Evolutionary conservation across 1,140 invertebrate genomes (phyloP).

Genomic region (Drosophila repleta): DNA sequence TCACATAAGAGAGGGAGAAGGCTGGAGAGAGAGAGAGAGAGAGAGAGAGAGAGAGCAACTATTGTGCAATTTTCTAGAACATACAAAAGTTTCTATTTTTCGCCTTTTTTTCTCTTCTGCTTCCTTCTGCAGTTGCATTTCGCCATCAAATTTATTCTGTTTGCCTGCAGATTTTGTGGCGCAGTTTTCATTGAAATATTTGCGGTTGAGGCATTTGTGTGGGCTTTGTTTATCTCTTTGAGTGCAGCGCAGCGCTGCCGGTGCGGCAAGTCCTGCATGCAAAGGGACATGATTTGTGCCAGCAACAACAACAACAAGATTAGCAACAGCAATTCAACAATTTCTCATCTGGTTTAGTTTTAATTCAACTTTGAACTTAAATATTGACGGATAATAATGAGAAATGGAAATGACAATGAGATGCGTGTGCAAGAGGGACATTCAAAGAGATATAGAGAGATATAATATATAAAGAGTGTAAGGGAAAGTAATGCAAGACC

Average conservation of each 20-base stretch:
- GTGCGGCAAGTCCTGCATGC: background rate
- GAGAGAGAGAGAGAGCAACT: conserved; percentile 10
- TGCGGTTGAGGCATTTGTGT: conserved; percentile 28
- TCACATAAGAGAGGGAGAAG: conserved; percentile 12
- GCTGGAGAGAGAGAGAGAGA: background rate
- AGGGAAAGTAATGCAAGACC: too few species aligned
- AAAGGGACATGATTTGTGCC: background rate
- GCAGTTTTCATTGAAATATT: conserved; percentile 39
- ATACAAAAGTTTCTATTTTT: conserved; percentile 15
- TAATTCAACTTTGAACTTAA: conserved; percentile 5
- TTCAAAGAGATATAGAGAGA: background rate
- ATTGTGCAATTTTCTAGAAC: conserved; percentile 22
- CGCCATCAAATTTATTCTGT: conserved; percentile 35
- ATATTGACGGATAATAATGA: too few species aligned
- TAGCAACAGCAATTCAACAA: background rate
- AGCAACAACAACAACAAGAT: too few species aligned
- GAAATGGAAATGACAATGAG: too few species aligned
- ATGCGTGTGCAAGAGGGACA: too few species aligned
- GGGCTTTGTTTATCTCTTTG: conserved; percentile 11
- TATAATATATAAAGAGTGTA: too few species aligned
- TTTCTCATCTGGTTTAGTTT: conserved; percentile 3
- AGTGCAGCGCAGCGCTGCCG: background rate
- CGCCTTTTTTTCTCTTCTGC: conserved; percentile 1
- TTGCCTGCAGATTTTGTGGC: conserved; percentile 29
- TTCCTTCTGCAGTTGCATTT: conserved; percentile 21